Evolutionary conservation across 92 coral and sea anemone genomes (phyloP).

Genomic region (Palythoa grandiflora): DNA sequence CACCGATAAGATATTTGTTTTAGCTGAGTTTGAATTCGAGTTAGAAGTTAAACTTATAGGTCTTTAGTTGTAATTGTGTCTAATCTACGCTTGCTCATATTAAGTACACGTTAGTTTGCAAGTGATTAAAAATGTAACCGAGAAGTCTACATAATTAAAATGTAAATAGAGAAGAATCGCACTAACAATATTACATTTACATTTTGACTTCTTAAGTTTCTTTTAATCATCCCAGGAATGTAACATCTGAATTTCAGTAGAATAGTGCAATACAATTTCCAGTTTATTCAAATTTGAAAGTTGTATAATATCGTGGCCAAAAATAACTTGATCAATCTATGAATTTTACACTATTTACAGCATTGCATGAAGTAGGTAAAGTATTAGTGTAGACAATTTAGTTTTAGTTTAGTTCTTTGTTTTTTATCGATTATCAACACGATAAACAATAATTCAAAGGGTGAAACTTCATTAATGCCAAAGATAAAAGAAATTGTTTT

Average conservation of each 20-base stretch:
- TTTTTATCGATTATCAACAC: background rate
- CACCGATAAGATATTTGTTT: too few relatives aligned
- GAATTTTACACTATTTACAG: background rate
- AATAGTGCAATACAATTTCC: background rate
- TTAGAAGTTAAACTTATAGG: too few relatives aligned
- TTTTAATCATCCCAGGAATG: conserved; percentile 1
- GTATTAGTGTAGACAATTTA: background rate
- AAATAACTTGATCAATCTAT: background rate
- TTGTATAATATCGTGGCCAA: background rate
- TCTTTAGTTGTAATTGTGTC: too few relatives aligned
- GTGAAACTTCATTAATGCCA: background rate
- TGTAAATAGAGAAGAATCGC: too few relatives aligned
- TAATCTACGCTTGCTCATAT: too few relatives aligned
- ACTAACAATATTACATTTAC: background rate
- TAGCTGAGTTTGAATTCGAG: too few relatives aligned
- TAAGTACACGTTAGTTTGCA: too few relatives aligned
- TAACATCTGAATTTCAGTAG: background rate
- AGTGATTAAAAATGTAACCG: too few relatives aligned
- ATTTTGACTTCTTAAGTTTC: background rate
- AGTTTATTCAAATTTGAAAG: background rate
- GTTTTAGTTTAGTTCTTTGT: background rate
- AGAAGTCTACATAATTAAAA: too few relatives aligned
- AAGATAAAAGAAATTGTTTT: background rate
- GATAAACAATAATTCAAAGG: background rate
- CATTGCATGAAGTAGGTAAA: background rate